Evolutionary conservation across 2,113 vertebrate species (phyloP).

Genomic region (Anolis carolinensis): DNA sequence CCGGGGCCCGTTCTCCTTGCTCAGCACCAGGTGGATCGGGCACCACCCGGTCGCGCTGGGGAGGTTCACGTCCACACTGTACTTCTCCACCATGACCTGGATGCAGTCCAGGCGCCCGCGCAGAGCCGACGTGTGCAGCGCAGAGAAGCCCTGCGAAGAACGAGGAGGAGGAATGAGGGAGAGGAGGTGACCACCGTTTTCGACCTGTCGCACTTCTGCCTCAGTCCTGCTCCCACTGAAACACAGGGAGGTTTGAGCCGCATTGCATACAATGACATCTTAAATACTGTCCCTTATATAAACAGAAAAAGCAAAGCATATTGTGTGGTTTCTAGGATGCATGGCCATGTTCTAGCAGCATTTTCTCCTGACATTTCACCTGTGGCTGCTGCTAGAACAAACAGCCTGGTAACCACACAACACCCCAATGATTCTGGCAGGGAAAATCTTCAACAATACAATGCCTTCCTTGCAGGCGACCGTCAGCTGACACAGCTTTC

Average conservation of each 20-base stretch:
- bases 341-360: too few species aligned
- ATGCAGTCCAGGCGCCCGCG: slow-evolving; percentile 58
- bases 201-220: neutral
- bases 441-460: too few species aligned
- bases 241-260: neutral
- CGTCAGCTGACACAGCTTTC: too few species aligned
- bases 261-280: too few species aligned
- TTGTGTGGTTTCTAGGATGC: too few species aligned
- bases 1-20: slow-evolving; percentile 12
- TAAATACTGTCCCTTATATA: too few species aligned
- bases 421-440: too few species aligned
- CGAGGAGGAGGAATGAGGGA: neutral
- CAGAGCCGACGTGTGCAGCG: slow-evolving; percentile 66
- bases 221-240: neutral
- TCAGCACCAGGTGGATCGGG: slow-evolving; percentile 67
- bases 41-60: slow-evolving; percentile 50
- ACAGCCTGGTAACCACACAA: too few species aligned
- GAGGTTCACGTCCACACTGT: slow-evolving; percentile 51
- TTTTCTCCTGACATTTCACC: too few species aligned
- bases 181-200: too few species aligned
- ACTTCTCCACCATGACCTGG: slow-evolving; percentile 65
- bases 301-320: too few species aligned
- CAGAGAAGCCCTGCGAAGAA: slow-evolving; percentile 64
- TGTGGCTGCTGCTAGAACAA: too few species aligned
- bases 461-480: neutral